Evolutionary conservation across 2,113 vertebrate species (phyloP).

Genomic region (Chamaea fasciata): DNA sequence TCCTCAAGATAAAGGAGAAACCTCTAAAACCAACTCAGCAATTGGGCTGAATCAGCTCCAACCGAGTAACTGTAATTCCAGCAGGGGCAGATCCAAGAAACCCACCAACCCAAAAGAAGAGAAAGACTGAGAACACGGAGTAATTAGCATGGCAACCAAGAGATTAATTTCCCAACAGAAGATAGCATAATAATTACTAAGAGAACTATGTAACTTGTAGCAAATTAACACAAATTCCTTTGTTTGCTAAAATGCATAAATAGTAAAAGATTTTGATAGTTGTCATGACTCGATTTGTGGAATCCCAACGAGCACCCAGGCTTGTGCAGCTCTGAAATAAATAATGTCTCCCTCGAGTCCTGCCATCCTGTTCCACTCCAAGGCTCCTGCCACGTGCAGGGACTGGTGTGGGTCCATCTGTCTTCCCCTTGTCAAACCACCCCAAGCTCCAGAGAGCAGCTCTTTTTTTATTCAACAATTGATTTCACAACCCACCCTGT

Average conservation of each 20-base stretch:
- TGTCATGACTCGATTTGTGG: background rate
- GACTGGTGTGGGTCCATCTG: background rate
- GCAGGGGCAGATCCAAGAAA: background rate
- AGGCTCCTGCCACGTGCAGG: accelerated
- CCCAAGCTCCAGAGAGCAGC: background rate
- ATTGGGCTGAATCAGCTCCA: accelerated
- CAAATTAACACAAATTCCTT: background rate
- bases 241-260: background rate
- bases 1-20: background rate
- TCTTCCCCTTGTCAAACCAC: background rate
- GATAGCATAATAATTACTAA: background rate
- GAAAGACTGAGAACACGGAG: background rate
- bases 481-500: background rate
- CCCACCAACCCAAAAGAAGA: background rate
- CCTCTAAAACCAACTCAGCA: background rate
- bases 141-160: accelerated
- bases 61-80: background rate
- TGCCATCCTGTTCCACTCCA: accelerated
- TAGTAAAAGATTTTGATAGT: background rate
- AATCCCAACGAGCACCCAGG: background rate
- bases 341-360: background rate
- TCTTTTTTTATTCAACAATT: background rate
- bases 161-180: background rate
- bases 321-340: background rate
- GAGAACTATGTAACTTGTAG: background rate